Base-by-base conservation (phyloP, 1,140 invertebrate species). In the Chrysomallon squamiferum region DNA sequence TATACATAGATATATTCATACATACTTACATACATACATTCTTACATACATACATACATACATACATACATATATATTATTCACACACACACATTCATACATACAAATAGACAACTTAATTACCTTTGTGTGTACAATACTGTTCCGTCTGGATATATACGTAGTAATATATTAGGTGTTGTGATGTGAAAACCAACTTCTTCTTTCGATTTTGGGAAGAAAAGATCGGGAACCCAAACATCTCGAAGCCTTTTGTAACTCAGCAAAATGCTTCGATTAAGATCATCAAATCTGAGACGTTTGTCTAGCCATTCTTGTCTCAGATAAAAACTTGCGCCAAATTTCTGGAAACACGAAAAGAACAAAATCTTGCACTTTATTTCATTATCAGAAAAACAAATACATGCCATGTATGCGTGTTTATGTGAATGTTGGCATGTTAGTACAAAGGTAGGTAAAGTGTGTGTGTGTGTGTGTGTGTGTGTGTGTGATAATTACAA, bases 91-190 rank as follows among this genome's bases (percentile, higher is more conserved):
- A n/a, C n/a, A n/a, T n/a, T n/a, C n/a, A n/a, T n/a, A n/a, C n/a
- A n/a, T n/a, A n/a, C n/a, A n/a, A n/a, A n/a, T n/a, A n/a, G n/a
- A n/a, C n/a, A n/a, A n/a, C n/a, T n/a, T n/a, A n/a, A 50, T 25
- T 54, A 54, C 50, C 50, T 54, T 27, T 54, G 50, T 20, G 22
- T 54, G n/a, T 54, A 54, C 4, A 54, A 27, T 13, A 54, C 50
- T 30, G 13, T 54, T 27, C 50, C 50, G 2, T 54, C 50, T 27
- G 50, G 50, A 22, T 18, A 54, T 29, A 54, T 9, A 22, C 50
- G 50, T 54, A 54, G 50, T 54, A 54, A 54, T 54, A 54, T 22
- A 27, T 54, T 54, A 2, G 50, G 50, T 27, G 50, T 54, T 15
- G 50, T 54, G 13, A 54, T 54, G 25, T 54, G 18, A 29, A 27